Evolutionary conservation across 2,113 vertebrate genomes (phyloP).

Genomic region (Zosterops hypoxanthus): DNA sequence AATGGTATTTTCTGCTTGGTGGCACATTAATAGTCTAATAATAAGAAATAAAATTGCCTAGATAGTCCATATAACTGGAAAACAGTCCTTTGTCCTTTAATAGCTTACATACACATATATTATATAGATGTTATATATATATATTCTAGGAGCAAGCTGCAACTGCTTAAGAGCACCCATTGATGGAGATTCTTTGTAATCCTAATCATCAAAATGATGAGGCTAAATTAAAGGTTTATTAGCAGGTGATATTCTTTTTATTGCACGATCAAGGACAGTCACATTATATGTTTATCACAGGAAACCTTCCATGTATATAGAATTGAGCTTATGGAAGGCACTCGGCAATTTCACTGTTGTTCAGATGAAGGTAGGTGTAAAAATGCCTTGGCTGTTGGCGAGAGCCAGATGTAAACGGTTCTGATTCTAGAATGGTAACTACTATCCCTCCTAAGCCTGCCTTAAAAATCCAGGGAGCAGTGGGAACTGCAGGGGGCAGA

Average conservation of each 20-base stretch:
- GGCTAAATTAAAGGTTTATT: not conserved
- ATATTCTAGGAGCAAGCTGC: not conserved
- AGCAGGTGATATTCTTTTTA: not conserved
- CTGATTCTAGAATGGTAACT: not conserved
- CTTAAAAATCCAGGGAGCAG: conserved; percentile 22
- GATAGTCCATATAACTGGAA: not conserved
- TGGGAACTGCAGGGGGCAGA: conserved; percentile 66
- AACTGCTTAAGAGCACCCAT: not conserved
- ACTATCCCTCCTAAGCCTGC: not conserved
- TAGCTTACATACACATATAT: not conserved
- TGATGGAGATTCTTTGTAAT: not conserved
- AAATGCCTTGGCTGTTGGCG: not conserved
- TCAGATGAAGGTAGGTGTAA: not conserved
- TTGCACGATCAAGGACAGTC: not conserved
- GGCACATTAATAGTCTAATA: not conserved
- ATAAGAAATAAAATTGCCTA: not conserved
- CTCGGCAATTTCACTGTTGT: not conserved
- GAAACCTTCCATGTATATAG: not conserved
- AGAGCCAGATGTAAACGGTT: not conserved
- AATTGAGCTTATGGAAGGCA: not conserved
- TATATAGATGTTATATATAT: not conserved
- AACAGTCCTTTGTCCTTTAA: not conserved
- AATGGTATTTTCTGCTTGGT: not conserved
- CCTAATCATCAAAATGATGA: not conserved
- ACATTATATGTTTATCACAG: not conserved